Conservation (phyloP, 2,797 vertebrate species). For the Falco novaeseelandiae region DNA sequence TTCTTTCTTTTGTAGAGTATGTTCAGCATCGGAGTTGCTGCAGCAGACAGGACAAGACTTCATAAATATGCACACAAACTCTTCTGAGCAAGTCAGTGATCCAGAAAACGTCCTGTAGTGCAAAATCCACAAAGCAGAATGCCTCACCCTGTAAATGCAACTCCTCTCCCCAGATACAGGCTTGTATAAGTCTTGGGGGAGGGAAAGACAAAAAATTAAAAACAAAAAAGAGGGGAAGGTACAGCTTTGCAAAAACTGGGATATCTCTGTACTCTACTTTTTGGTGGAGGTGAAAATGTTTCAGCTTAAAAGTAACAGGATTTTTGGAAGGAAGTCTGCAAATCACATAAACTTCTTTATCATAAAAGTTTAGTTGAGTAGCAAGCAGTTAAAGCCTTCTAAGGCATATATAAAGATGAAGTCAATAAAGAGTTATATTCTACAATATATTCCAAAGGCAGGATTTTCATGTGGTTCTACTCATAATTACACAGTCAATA, state of each 20-base stretch:
- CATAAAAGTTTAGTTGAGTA: neutral
- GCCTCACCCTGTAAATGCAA: neutral
- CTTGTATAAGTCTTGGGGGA: neutral
- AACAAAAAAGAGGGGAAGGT: neutral
- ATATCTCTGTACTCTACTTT: neutral
- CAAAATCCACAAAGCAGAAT: constrained; percentile 2
- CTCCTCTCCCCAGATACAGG: neutral
- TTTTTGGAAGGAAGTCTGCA: neutral
- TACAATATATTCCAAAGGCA: neutral
- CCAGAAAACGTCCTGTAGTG: constrained; percentile 44
- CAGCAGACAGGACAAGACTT: neutral
- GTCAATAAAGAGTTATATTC: neutral
- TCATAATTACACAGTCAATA: neutral
- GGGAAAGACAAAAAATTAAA: neutral
- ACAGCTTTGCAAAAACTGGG: neutral
- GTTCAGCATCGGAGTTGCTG: neutral
- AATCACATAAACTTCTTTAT: neutral
- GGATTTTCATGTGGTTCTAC: neutral
- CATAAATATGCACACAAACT: neutral
- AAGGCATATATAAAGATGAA: neutral
- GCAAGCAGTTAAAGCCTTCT: neutral
- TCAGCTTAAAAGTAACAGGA: neutral
- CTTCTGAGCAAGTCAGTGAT: neutral
- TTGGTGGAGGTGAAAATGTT: neutral
- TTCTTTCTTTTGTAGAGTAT: neutral